Evolutionary conservation across 2,797 vertebrate species (phyloP).

Genomic region (Leptatherina wallacei): DNA sequence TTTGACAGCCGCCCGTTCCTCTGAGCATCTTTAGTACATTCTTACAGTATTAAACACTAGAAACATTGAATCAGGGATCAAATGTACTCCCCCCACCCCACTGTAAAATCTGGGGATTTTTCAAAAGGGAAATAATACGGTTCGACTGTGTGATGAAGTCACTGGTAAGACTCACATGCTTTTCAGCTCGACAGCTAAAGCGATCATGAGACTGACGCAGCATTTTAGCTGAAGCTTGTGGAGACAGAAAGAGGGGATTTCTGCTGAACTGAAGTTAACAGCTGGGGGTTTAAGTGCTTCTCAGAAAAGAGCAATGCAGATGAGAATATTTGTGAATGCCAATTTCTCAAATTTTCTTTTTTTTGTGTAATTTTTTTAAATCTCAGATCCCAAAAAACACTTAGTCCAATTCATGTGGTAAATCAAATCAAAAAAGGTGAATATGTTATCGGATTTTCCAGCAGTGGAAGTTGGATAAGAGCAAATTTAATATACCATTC

Average conservation of each 20-base stretch:
- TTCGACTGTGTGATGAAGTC: conserved; percentile 68
- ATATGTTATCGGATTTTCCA: conserved; percentile 28
- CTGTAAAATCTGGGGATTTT: conserved; percentile 66
- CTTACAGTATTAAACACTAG: conserved; percentile 58
- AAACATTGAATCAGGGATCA: conserved; percentile 60
- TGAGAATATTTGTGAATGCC: conserved; percentile 6
- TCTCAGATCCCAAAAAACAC: background rate
- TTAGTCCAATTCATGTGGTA: conserved; percentile 19
- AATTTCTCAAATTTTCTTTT: conserved; percentile 12
- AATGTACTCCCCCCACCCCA: conserved; percentile 37
- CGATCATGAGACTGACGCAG: conserved; percentile 66
- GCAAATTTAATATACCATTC: conserved; percentile 40
- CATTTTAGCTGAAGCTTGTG: conserved; percentile 52
- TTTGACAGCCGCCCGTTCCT: conserved; percentile 45
- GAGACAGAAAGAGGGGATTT: conserved; percentile 44
- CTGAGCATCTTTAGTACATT: conserved; percentile 50
- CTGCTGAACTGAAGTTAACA: conserved; percentile 53
- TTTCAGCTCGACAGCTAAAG: conserved; percentile 59
- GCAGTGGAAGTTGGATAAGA: conserved; percentile 16
- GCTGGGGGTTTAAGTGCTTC: conserved; percentile 49
- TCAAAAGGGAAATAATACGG: conserved; percentile 53
- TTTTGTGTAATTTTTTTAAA: conserved; percentile 27
- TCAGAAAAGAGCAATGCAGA: conserved; percentile 26
- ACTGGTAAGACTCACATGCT: conserved; percentile 61
- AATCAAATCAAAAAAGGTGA: conserved; percentile 33